Evolutionary conservation across 2,797 vertebrate species (phyloP), one percentile per base, ranked within the genome.

Genomic region (Semaprochilodus insignis): DNA sequence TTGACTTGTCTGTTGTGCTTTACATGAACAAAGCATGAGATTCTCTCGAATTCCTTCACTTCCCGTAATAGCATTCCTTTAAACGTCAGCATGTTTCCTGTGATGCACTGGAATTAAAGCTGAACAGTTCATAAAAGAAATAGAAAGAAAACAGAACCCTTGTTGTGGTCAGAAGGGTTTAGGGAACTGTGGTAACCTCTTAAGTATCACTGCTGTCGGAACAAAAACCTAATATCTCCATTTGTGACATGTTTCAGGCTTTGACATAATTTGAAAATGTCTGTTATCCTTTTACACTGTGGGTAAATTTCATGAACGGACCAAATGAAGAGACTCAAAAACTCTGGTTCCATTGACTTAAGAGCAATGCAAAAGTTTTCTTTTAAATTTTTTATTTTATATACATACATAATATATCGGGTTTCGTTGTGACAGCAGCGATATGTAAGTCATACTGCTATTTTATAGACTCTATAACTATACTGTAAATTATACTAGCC

Each of bases 1-100:
- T 55, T 40, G 54, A 51, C 21, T 65, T 82, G 70, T 75, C 69
- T 82, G 80, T 66, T 82, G 78, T 40, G 54, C 67, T 75, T 71
- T 80, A 77, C 62, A 44, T 79, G 36, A 70, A 60, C 16, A 48
- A 17, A 79, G 31, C 52, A 74, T 81, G 36, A 62, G 19, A 69
- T n/a, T 3, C 54, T 67, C 60, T 79, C 40, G 59, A 54, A 80
- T 63, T 48, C 36, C 21, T 44, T 44, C 0, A 69, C 21, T 44
- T 67, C 65, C 21, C 19, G 13, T 15, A 69, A 69, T 48, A 11
- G 21, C 36, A 36, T 67, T 67, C 48, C 62, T 54, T 60, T n/a
- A 62, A 72, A 67, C 60, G 27, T n/a, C 44, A 66, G 48, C 19
- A 66, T 78, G 23, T 76, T 84, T 81, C 51, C 21, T 60, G 63